Percentiles rank a stretch among this genome's conserved stretches.
Conservation (phyloP, 2,888 invertebrate genomes). For the Stramonita haemastoma region DNA sequence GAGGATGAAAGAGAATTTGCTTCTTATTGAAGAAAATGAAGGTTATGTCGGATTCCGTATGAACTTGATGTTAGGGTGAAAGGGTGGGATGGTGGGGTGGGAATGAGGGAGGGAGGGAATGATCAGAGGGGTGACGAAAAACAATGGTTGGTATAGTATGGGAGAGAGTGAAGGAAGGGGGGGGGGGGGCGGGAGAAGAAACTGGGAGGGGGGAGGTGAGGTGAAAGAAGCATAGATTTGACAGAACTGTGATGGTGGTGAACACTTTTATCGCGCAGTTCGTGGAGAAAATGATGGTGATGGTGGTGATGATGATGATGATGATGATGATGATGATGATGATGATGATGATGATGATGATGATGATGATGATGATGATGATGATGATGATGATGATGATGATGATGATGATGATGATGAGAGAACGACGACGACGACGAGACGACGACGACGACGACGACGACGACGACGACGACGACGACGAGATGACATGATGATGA, state of each 20-base stretch:
- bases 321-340: neutral
- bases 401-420: neutral
- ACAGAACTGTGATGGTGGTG: neutral
- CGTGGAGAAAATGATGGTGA: neutral
- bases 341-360: neutral
- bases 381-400: conserved; percentile 25
- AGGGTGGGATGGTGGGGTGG: neutral
- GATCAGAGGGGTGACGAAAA: neutral
- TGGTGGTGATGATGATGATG: neutral
- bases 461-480: neutral
- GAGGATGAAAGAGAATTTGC: neutral
- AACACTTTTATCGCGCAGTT: neutral
- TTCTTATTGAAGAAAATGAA: neutral
- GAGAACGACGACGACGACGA: too few relatives aligned
- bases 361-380: conserved; percentile 12
- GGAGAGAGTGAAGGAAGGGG: neutral
- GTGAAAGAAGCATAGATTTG: neutral
- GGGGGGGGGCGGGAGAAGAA: neutral
- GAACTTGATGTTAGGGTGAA: neutral
- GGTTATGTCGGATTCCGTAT: neutral
- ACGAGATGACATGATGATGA: neutral
- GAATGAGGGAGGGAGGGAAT: neutral
- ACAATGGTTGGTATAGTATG: neutral
- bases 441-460: neutral
- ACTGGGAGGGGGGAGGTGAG: neutral